Evolutionary conservation across 2,113 vertebrate genomes (phyloP).

Genomic region (Callionymus lyra): DNA sequence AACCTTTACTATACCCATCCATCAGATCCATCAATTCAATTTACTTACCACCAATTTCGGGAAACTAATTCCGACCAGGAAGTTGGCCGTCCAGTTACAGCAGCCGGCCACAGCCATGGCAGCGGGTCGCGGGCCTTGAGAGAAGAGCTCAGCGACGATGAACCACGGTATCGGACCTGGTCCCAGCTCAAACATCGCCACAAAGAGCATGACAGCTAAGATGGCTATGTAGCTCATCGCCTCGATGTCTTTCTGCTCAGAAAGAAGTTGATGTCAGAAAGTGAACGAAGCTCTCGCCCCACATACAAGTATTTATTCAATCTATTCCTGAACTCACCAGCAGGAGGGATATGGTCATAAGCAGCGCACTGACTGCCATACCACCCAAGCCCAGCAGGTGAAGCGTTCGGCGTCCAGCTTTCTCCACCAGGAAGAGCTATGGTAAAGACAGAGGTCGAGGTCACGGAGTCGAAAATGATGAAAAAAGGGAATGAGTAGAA

Average conservation of each 20-base stretch:
- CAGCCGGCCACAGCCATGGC: slow-evolving; percentile 91
- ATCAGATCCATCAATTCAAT: no score
- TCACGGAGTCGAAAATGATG: background rate
- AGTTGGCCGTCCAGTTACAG: slow-evolving; percentile 95
- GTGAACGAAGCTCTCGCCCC: no score
- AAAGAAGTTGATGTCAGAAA: no score
- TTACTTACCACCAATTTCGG: slow-evolving; percentile 74
- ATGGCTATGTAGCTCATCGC: slow-evolving; percentile 81
- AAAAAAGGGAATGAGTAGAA: background rate
- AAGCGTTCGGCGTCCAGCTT: slow-evolving; percentile 81
- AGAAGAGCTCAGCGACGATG: slow-evolving; percentile 94
- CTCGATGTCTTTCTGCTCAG: slow-evolving; percentile 40
- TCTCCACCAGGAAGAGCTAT: slow-evolving; percentile 90
- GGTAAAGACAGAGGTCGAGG: slow-evolving; percentile 1
- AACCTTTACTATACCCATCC: no score
- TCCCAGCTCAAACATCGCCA: slow-evolving; percentile 92
- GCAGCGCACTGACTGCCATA: slow-evolving; percentile 78
- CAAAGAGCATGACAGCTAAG: slow-evolving; percentile 77
- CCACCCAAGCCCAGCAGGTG: slow-evolving; percentile 83
- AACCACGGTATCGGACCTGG: slow-evolving; percentile 97
- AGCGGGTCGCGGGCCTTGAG: slow-evolving; percentile 87
- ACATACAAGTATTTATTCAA: no score
- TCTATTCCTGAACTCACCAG: slow-evolving; percentile 57
- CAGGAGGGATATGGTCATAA: slow-evolving; percentile 78
- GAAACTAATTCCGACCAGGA: slow-evolving; percentile 87